Evolutionary conservation across 1,140 invertebrate genomes (phyloP).

Genomic region (Linepithema humile): DNA sequence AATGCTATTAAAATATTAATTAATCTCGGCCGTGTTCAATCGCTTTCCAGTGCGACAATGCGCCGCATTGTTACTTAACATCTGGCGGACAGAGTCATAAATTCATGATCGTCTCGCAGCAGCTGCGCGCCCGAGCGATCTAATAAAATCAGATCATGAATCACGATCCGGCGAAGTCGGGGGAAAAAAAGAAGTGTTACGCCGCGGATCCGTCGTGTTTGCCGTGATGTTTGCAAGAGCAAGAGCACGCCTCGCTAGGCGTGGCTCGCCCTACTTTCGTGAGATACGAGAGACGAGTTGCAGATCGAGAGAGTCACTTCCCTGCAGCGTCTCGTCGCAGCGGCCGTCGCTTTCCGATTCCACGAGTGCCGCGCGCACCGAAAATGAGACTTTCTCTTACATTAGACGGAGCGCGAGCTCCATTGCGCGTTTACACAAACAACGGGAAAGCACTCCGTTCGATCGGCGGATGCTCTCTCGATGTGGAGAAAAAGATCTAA

Average conservation of each 20-base stretch:
- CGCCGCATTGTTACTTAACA: conserved; percentile 26
- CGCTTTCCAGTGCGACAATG: conserved; percentile 1
- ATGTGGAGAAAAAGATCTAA: conserved; percentile 53
- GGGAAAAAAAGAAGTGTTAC: conserved; percentile 1
- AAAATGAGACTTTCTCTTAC: conserved; percentile 64
- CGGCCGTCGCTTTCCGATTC: conserved; percentile 56
- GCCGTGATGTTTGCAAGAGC: conserved; percentile 42
- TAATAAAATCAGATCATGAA: conserved; percentile 37
- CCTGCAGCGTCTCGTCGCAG: conserved; percentile 24
- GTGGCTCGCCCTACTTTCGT: conserved; percentile 69
- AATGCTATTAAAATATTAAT: conserved; percentile 30
- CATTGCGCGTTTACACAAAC: conserved; percentile 47
- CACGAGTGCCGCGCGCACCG: conserved; percentile 5
- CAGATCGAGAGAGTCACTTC: conserved; percentile 65
- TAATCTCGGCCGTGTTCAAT: conserved; percentile 11
- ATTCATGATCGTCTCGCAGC: conserved; percentile 12
- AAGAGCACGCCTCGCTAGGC: conserved; percentile 47
- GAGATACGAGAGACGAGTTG: conserved; percentile 54
- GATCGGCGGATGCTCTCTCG: conserved; percentile 18
- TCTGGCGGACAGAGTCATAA: conserved; percentile 21
- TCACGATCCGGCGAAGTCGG: conserved; percentile 3
- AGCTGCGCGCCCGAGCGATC: conserved; percentile 23
- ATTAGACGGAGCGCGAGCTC: conserved; percentile 28
- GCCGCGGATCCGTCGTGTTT: conserved; percentile 15
- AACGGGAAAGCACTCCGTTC: conserved; percentile 20